Conservation (phyloP, 2,113 vertebrate species). For the human region DNA sequence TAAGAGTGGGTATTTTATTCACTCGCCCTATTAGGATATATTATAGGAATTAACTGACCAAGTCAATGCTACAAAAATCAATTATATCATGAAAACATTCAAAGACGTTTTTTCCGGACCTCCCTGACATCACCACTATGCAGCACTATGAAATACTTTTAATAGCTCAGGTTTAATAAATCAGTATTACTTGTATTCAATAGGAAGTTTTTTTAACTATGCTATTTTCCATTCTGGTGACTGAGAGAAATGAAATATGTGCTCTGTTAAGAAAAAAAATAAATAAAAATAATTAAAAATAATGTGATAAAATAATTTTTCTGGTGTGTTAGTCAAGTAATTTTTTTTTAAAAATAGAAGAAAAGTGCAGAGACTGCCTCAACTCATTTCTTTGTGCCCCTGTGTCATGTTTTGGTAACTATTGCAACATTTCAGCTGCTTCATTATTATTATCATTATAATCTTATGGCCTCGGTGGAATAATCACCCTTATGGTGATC, state of each 20-base stretch:
- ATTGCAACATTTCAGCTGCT: neutral
- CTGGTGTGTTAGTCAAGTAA: neutral
- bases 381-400: neutral
- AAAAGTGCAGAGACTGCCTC: neutral
- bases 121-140: neutral
- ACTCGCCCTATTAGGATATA: neutral
- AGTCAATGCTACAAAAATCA: neutral
- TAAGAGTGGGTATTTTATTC: neutral
- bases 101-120: neutral
- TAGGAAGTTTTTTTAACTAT: neutral
- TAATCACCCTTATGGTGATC: neutral
- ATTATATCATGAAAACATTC: neutral
- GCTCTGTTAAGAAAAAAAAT: neutral
- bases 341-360: neutral
- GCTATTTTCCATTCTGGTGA: neutral
- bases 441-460: neutral
- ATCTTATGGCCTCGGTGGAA: too few relatives aligned
- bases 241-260: neutral
- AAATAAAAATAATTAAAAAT: neutral
- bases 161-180: neutral
- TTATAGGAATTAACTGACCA: neutral
- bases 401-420: neutral
- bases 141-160: neutral
- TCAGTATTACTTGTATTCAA: neutral
- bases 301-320: neutral